Conservation (phyloP, 2,113 vertebrate species). For the Oriolus oriolus region DNA sequence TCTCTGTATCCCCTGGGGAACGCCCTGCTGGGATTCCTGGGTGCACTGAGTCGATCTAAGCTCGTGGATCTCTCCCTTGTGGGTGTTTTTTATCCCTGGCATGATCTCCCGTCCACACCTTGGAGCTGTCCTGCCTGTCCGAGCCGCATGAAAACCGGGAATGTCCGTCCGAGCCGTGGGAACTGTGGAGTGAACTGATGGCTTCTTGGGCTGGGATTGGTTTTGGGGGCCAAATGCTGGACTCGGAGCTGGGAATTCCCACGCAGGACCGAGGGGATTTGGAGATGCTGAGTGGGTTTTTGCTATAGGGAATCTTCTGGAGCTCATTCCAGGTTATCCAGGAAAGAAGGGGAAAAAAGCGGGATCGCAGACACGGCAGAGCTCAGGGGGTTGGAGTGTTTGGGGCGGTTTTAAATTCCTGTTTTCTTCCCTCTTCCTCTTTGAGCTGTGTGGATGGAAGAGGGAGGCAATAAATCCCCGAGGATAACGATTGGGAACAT, state of each 20-base stretch:
- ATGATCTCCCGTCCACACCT: background rate
- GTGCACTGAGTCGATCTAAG: background rate
- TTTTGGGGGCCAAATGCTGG: background rate
- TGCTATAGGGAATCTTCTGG: background rate
- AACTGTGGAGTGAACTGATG: background rate
- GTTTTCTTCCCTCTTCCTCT: background rate
- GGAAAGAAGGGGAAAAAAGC: background rate
- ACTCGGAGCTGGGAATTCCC: background rate
- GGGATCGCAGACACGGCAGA: background rate
- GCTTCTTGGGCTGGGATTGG: background rate
- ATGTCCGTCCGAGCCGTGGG: background rate
- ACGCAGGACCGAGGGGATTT: background rate
- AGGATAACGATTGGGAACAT: accelerated
- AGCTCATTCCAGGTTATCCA: background rate
- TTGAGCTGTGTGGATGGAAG: background rate
- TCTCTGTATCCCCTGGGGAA: background rate
- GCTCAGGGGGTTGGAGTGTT: background rate
- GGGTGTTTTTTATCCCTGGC: background rate
- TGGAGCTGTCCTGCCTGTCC: background rate
- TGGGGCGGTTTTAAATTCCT: background rate
- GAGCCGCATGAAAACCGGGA: background rate
- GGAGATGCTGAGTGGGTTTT: background rate
- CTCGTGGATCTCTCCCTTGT: background rate
- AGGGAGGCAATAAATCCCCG: background rate
- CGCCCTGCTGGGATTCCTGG: background rate